Percentiles rank a stretch among this genome's conserved stretches.
Conservation (phyloP, 2,797 vertebrate species). For the Capromys pilorides region DNA sequence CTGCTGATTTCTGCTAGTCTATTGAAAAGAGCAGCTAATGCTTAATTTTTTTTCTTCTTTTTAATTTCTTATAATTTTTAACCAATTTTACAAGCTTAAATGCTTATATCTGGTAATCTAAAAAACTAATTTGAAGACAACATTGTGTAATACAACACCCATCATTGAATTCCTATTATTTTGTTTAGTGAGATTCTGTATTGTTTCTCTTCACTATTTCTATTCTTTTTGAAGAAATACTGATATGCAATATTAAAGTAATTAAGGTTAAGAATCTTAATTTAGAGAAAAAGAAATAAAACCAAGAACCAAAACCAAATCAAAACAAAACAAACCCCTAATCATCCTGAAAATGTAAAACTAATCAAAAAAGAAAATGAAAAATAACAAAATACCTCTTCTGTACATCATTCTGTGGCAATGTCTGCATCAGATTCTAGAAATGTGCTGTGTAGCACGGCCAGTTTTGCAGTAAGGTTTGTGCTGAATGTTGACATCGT, state of each 20-base stretch:
- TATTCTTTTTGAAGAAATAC: not conserved
- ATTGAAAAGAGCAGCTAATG: too few species aligned
- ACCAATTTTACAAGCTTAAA: too few species aligned
- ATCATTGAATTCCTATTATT: too few species aligned
- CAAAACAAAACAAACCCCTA: not conserved
- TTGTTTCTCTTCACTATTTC: too few species aligned
- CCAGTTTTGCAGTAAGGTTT: not conserved
- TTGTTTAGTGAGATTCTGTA: too few species aligned
- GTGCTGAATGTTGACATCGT: not conserved
- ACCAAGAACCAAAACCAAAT: not conserved
- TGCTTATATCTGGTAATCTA: too few species aligned
- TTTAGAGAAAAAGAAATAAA: not conserved
- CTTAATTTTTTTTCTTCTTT: too few species aligned
- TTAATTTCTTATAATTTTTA: too few species aligned
- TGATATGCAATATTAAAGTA: not conserved
- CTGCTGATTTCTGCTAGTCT: too few species aligned
- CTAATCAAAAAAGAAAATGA: not conserved
- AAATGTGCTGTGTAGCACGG: not conserved
- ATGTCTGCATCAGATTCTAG: not conserved
- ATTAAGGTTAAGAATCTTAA: not conserved
- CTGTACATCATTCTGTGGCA: not conserved
- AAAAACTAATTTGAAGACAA: too few species aligned
- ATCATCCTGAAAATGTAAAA: not conserved
- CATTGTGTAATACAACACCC: too few species aligned
- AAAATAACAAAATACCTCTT: not conserved